Evolutionary conservation across 2,113 vertebrate genomes (phyloP), one percentile per base, ranked within the genome.

Genomic region (Aspiorhynchus laticeps): DNA sequence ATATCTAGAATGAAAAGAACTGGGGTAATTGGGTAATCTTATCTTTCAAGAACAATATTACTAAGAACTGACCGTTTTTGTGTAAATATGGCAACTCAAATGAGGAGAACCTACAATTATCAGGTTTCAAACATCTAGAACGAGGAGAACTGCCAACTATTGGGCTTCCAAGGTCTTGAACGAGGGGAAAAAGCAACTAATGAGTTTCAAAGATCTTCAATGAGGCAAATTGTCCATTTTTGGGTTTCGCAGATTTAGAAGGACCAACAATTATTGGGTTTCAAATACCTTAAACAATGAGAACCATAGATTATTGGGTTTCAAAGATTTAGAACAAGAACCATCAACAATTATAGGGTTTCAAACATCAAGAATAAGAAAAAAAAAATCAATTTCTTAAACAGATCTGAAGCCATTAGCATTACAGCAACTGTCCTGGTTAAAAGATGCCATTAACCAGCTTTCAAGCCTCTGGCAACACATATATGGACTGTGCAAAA

Each of bases 1-100:
- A 97, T 17, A 97, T 97, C 96, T 97, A n/a, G 19, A 86, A 0
- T 79, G n/a, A 71, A 80, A 81, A 88, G 21, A 59, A 59, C 21
- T 24, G 56, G 8, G 21, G 21, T 3, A 24, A 24, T 9, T 59
- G 21, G 21, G 21, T 59, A 24, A 59, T 24, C 2, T 24, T 59
- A 8, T 59, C 21, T 2, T 19, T 53, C 0, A 53, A 53, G 19
- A 53, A 5, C 6, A 7, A 48, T 12, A 48, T 15, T 14, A 48
- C 1, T 15, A 56, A 21, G 19, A 48, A 12, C 46, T 48, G 46
- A 48, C 46, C 11, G 5, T 15, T 48, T 15, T 15, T 15, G 46
- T 3, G 43, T 48, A 48, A 15, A 48, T 48, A 48, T 38, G 38
- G 38, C 7, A 38, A 38, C 38, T 48, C 46, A 48, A 48, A 43